Evolutionary conservation across 2,797 vertebrate species (phyloP).

Genomic region (Delichon dasypus): DNA sequence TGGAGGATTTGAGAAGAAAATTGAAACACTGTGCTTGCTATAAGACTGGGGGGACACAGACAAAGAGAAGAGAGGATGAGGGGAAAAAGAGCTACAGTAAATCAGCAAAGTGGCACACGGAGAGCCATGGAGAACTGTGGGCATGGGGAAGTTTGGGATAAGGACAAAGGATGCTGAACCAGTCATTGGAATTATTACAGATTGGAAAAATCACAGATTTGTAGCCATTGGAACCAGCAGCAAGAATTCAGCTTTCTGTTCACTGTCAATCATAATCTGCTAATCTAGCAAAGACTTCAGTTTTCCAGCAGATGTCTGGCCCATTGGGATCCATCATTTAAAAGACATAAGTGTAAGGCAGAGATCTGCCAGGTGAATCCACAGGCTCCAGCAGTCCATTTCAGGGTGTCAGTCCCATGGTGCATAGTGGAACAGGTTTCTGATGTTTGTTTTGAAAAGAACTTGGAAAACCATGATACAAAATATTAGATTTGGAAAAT

Average conservation of each 20-base stretch:
- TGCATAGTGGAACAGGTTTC: not conserved
- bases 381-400: not conserved
- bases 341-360: not conserved
- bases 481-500: not conserved
- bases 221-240: not conserved
- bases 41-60: not conserved
- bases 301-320: not conserved
- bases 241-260: not conserved
- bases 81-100: not conserved
- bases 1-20: not conserved
- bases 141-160: not conserved
- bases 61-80: not conserved
- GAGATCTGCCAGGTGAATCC: not conserved
- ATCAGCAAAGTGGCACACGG: not conserved
- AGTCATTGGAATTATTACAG: not conserved
- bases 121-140: not conserved
- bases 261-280: not conserved
- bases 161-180: not conserved
- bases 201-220: not conserved
- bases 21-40: not conserved
- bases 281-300: not conserved
- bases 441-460: constrained; percentile 1
- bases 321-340: not conserved
- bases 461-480: not conserved
- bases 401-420: not conserved